Percentiles rank a stretch among this genome's conserved stretches.
These are phyloP conservation scores for Mastacembelus armatus DNA, from an alignment of 2,797 vertebrate species.

Conservation along the genomic window DNA sequence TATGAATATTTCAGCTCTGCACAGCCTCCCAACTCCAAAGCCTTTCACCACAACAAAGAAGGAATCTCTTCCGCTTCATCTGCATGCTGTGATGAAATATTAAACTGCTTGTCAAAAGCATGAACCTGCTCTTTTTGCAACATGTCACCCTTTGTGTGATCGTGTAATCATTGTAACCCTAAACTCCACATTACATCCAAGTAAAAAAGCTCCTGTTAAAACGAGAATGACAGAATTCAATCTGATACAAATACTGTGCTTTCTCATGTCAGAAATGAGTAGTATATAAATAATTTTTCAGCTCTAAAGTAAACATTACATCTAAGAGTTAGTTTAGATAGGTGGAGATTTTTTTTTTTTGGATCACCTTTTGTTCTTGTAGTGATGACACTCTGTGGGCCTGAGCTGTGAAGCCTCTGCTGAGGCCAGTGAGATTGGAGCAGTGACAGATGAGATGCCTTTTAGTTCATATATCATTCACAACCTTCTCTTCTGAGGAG, in stretches of 20 bases:
- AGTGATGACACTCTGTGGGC: background rate
- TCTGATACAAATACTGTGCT: background rate
- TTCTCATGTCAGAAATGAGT: background rate
- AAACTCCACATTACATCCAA: constrained; percentile 4
- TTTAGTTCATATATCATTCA: constrained; percentile 28
- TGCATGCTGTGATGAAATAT: constrained; percentile 35
- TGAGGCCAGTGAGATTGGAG: background rate
- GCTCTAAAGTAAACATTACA: too few species aligned
- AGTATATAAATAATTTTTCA: background rate
- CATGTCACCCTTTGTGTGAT: constrained; percentile 15
- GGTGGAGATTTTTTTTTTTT: background rate
- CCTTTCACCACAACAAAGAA: constrained; percentile 15
- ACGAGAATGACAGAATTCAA: background rate
- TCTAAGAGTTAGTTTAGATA: too few species aligned
- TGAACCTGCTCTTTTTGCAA: constrained; percentile 14
- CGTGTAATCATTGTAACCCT: constrained; percentile 21
- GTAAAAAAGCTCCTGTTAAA: background rate
- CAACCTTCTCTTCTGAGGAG: background rate
- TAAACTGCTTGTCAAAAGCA: constrained; percentile 42
- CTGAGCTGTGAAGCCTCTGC: background rate
- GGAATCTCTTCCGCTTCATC: constrained; percentile 26
- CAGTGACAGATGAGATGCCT: constrained; percentile 15
- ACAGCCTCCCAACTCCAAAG: constrained; percentile 18
- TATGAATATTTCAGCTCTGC: constrained; percentile 41
- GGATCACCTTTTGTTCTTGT: background rate